phyloP scores from a whole-genome alignment of 2,797 vertebrate species.

The Tachyglossus aculeatus region DNA sequence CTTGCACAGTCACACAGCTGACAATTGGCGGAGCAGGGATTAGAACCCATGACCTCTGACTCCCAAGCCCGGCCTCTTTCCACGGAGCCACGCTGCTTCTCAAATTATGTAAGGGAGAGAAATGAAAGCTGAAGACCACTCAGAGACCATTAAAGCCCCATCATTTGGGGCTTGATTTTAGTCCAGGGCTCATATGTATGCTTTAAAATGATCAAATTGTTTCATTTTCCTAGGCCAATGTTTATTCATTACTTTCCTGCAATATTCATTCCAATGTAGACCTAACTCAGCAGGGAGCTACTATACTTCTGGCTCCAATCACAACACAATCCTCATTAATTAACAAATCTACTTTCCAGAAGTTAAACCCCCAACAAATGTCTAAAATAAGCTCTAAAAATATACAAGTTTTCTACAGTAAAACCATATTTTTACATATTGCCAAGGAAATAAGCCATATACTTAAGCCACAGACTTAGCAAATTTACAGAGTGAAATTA shows the following conservation, averaged over 20 bases:
- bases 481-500: not conserved
- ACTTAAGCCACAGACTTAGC: slow-evolving; percentile 28
- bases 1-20: too few relatives aligned
- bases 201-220: slow-evolving; percentile 6
- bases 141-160: too few relatives aligned
- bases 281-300: slow-evolving; percentile 27
- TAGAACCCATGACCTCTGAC: too few relatives aligned
- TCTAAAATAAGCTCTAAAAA: not conserved
- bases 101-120: too few relatives aligned
- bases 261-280: slow-evolving; percentile 49
- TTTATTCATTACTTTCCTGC: slow-evolving; percentile 47
- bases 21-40: too few relatives aligned
- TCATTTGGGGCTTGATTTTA: slow-evolving; percentile 4
- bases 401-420: slow-evolving; percentile 11
- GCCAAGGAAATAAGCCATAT: slow-evolving; percentile 11
- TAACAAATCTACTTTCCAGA: slow-evolving; percentile 20
- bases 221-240: slow-evolving; percentile 25
- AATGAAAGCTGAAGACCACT: too few relatives aligned
- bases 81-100: too few relatives aligned
- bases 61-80: too few relatives aligned
- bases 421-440: slow-evolving; percentile 5
- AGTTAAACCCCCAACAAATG: slow-evolving; percentile 28
- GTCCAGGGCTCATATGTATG: not conserved
- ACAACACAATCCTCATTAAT: slow-evolving; percentile 16
- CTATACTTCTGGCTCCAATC: slow-evolving; percentile 7